These are phyloP conservation scores for Notechis scutatus DNA, from an alignment of 2,113 vertebrate genomes.

Conservation along the genomic window DNA sequence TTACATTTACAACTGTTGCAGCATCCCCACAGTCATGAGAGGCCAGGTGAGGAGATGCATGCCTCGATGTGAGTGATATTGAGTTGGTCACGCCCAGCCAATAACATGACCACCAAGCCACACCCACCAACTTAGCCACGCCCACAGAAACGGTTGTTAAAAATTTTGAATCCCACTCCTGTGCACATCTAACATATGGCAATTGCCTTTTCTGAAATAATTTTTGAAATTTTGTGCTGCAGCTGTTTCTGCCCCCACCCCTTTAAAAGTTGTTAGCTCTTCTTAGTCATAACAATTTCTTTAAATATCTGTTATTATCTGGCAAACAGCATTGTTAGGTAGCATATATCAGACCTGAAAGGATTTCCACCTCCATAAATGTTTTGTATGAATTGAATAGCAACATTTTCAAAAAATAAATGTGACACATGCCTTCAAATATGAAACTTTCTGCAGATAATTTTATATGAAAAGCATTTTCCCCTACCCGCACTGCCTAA, in stretches of 20 bases:
- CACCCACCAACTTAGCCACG: too few species aligned
- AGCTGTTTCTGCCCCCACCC: neutral
- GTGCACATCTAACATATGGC: neutral
- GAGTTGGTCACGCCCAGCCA: too few species aligned
- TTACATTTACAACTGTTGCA: too few species aligned
- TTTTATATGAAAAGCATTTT: neutral
- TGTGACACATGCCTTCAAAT: neutral
- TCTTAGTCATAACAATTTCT: neutral
- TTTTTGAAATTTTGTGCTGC: neutral
- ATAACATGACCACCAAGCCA: too few species aligned
- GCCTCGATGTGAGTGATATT: too few species aligned
- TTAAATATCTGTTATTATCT: neutral
- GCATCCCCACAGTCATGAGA: too few species aligned
- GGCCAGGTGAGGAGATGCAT: too few species aligned
- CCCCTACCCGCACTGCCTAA: neutral
- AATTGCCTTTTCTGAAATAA: neutral
- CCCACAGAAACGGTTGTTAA: too few species aligned
- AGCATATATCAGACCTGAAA: neutral
- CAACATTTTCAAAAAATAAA: constrained; percentile 18
- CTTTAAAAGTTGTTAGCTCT: neutral
- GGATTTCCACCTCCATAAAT: constrained; percentile 38
- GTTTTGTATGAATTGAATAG: constrained; percentile 34
- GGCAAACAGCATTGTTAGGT: neutral
- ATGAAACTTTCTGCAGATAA: neutral
- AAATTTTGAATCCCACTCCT: too few species aligned